Conservation (phyloP, 2,113 vertebrate species). For the Triplophysa dalaica region DNA sequence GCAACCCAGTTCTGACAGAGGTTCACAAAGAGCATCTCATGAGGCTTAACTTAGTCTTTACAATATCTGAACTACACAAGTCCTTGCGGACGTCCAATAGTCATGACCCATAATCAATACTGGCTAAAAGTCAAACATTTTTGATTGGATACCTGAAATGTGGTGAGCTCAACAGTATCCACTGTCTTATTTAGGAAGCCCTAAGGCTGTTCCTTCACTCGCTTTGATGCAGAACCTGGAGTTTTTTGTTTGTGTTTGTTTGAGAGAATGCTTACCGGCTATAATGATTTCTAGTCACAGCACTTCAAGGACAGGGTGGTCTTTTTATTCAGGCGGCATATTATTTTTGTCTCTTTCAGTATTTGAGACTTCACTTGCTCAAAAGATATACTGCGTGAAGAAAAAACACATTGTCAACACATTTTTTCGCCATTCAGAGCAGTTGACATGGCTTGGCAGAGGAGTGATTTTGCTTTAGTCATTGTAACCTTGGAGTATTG, state of each 20-base stretch:
- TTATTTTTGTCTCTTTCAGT: not conserved
- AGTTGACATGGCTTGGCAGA: not conserved
- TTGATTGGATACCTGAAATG: not conserved
- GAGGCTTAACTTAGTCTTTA: not conserved
- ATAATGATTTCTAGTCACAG: not conserved
- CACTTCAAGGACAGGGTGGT: slow-evolving; percentile 23
- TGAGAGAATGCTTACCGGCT: slow-evolving; percentile 10
- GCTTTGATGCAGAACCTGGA: not conserved
- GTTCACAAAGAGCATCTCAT: not conserved
- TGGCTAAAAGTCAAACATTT: slow-evolving; percentile 9
- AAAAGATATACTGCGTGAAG: not conserved
- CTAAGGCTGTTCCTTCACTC: not conserved
- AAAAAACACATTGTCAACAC: not conserved
- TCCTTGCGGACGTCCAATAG: not conserved
- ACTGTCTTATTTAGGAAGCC: not conserved
- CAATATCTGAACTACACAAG: not conserved
- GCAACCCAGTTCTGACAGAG: not conserved
- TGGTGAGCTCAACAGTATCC: not conserved
- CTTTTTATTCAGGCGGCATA: not conserved
- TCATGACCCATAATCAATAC: slow-evolving; percentile 2
- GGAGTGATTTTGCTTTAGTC: slow-evolving; percentile 9
- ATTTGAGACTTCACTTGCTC: not conserved
- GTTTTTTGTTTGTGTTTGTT: not conserved
- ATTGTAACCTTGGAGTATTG: not conserved
- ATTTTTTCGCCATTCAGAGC: not conserved